These are phyloP conservation scores for Chroicocephalus ridibundus DNA, from an alignment of 2,113 vertebrate genomes.

Conservation along the genomic window DNA sequence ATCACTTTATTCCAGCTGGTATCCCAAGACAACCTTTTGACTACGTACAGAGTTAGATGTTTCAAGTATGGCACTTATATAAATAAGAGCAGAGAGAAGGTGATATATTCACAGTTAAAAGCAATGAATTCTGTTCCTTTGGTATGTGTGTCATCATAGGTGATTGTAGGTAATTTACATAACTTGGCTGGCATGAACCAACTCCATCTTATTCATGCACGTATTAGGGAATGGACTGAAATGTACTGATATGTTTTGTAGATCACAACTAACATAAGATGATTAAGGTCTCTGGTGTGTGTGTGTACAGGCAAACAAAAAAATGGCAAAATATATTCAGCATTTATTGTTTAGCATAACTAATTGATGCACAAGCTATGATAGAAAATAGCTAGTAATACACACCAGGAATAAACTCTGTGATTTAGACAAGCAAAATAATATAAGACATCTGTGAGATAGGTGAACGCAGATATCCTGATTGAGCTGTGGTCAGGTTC, in stretches of 20 bases:
- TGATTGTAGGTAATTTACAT: constrained; percentile 50
- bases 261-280: constrained; percentile 73
- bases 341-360: constrained; percentile 73
- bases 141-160: constrained; percentile 71
- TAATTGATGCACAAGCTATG: constrained; percentile 56
- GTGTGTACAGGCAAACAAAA: constrained; percentile 85
- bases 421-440: constrained; percentile 44
- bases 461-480: constrained; percentile 52
- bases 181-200: constrained; percentile 43
- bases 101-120: constrained; percentile 72
- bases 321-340: constrained; percentile 75
- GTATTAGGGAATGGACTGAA: constrained; percentile 10
- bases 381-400: constrained; percentile 61
- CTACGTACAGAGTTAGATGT: constrained; percentile 69
- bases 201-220: constrained; percentile 45
- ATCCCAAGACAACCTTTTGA: constrained; percentile 63
- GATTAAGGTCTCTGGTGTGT: constrained; percentile 94
- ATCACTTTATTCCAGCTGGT: constrained; percentile 63
- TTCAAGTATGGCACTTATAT: constrained; percentile 80
- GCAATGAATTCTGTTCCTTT: constrained; percentile 76
- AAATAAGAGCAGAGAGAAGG: constrained; percentile 74
- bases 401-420: constrained; percentile 62
- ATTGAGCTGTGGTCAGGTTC: constrained; percentile 49
- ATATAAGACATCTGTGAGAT: constrained; percentile 63
- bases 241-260: constrained; percentile 40